These are phyloP conservation scores for Enteromius thamalakanensis DNA, from an alignment of 2,797 vertebrate genomes.

Conservation along the genomic window DNA sequence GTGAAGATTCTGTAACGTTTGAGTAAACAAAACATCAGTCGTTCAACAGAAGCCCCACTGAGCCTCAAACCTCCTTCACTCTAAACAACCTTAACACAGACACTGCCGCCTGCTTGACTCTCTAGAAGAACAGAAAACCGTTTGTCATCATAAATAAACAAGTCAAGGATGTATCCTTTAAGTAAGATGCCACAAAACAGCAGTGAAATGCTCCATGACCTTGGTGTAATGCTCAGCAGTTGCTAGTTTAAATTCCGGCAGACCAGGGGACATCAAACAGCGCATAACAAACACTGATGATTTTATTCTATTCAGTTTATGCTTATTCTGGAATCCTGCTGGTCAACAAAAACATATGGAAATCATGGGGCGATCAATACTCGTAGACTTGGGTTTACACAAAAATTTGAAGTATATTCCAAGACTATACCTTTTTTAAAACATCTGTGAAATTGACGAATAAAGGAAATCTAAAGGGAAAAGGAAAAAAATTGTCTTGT, in stretches of 20 bases:
- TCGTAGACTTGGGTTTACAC: constrained; percentile 2
- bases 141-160: constrained; percentile 56
- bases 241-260: constrained; percentile 7
- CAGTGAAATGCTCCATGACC: constrained; percentile 30
- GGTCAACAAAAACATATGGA: constrained; percentile 17
- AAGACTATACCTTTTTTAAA: not conserved
- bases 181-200: constrained; percentile 28
- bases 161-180: constrained; percentile 38
- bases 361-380: not conserved
- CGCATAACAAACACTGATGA: constrained; percentile 25
- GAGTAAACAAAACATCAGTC: constrained; percentile 49
- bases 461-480: not conserved
- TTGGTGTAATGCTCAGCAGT: constrained; percentile 10
- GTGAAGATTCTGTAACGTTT: constrained; percentile 46
- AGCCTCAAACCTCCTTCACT: constrained; percentile 9
- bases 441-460: not conserved
- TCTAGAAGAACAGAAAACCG: constrained; percentile 23
- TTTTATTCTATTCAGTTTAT: constrained; percentile 9
- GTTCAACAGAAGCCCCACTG: constrained; percentile 22
- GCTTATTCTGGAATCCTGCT: not conserved
- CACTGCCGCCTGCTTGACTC: constrained; percentile 1
- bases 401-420: not conserved
- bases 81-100: constrained; percentile 32
- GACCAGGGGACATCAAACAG: not conserved
- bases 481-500: not conserved